These are phyloP conservation scores for Micronycteris hirsuta DNA, from an alignment of 2,113 vertebrate genomes.

Conservation along the genomic window DNA sequence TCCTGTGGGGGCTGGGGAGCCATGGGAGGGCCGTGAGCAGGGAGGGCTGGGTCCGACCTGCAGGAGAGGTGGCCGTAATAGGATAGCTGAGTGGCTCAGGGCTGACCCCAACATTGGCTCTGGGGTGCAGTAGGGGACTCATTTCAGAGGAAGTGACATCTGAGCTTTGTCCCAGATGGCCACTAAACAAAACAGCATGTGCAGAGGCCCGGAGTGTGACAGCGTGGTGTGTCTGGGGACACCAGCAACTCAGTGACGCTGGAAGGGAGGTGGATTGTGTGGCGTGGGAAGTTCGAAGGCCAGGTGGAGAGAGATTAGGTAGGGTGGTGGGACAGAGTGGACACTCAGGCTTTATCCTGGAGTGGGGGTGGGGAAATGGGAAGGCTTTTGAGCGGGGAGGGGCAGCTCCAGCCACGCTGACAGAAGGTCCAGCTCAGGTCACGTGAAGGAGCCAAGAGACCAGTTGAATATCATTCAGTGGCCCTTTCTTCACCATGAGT, in stretches of 20 bases:
- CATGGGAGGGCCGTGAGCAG: rapidly evolving
- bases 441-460: not conserved
- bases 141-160: not conserved
- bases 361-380: rapidly evolving
- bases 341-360: not conserved
- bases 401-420: not conserved
- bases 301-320: not conserved
- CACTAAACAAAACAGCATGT: not conserved
- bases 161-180: not conserved
- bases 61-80: not conserved
- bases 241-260: rapidly evolving
- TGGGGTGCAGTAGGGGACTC: not conserved
- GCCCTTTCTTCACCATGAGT: not conserved
- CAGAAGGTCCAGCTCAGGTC: too few relatives aligned
- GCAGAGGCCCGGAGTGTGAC: not conserved
- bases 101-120: not conserved
- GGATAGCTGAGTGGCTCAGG: not conserved
- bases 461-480: too few relatives aligned
- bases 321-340: rapidly evolving
- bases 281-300: not conserved
- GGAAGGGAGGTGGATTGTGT: too few relatives aligned
- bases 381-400: not conserved
- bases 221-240: not conserved
- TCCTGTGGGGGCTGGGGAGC: not conserved
- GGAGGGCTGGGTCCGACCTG: not conserved